Evolutionary conservation across 2,888 invertebrate genomes (phyloP).

Genomic region (Coronaproctus castanopsis): DNA sequence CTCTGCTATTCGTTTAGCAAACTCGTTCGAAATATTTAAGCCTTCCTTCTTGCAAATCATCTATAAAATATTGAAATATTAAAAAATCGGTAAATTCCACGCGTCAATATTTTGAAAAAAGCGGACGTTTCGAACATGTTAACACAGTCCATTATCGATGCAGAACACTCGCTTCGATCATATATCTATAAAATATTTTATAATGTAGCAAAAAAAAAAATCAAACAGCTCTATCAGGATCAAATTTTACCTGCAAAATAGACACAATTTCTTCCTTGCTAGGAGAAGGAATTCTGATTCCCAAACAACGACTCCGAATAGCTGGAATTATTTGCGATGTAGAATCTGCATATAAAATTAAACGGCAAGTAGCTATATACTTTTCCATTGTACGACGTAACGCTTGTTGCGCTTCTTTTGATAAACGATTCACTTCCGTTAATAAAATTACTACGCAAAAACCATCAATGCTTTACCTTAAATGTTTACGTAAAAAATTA

Average conservation of each 20-base stretch:
- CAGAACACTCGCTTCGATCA: no score
- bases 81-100: neutral
- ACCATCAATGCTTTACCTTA: constrained; percentile 4
- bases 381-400: constrained; percentile 98
- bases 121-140: no score
- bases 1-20: constrained; percentile 56
- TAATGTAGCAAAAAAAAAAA: no score
- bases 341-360: constrained; percentile 85
- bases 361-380: constrained; percentile 79
- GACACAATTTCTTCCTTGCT: constrained; percentile 47
- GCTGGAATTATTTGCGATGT: constrained; percentile 93
- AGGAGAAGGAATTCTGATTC: constrained; percentile 80
- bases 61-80: constrained; percentile 27
- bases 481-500: constrained; percentile 2
- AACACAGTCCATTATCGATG: no score
- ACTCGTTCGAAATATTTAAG: constrained; percentile 47
- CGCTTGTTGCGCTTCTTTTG: constrained; percentile 96
- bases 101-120: neutral
- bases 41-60: constrained; percentile 61
- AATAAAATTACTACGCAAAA: constrained; percentile 63
- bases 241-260: constrained; percentile 32
- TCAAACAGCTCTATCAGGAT: no score
- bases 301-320: constrained; percentile 82
- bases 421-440: constrained; percentile 82
- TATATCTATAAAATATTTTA: no score